These are phyloP conservation scores for Dicycla oo DNA, from an alignment of 2,888 invertebrate genomes.

Conservation along the genomic window DNA sequence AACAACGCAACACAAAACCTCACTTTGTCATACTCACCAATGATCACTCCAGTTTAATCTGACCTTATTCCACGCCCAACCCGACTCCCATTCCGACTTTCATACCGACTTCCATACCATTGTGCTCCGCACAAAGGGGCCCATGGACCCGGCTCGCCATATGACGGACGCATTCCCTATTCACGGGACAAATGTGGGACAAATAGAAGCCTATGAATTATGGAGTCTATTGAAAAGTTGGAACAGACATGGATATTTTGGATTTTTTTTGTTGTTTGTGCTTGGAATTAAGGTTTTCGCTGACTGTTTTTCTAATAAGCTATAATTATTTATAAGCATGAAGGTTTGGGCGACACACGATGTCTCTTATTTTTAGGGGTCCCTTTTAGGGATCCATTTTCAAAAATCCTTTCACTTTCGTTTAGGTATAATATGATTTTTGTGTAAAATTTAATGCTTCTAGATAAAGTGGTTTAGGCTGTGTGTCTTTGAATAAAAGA, in stretches of 20 bases:
- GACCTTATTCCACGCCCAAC: slow-evolving; percentile 39
- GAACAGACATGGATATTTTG: slow-evolving; percentile 1
- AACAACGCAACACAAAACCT: background rate
- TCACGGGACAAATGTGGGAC: slow-evolving; percentile 56
- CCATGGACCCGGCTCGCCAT: slow-evolving; percentile 54
- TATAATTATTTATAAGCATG: background rate
- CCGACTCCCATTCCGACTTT: slow-evolving; percentile 14
- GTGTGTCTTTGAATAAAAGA: too few species aligned
- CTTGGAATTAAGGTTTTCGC: background rate
- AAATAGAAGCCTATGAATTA: slow-evolving; percentile 55
- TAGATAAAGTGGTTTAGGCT: too few species aligned
- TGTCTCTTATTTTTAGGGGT: background rate
- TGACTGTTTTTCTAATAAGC: background rate
- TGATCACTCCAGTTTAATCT: slow-evolving; percentile 27
- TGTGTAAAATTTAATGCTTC: too few species aligned
- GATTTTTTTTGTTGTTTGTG: background rate
- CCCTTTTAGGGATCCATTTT: too few species aligned
- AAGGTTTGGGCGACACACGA: background rate
- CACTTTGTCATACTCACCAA: slow-evolving; percentile 8
- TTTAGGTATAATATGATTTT: too few species aligned
- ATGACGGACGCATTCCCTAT: slow-evolving; percentile 61
- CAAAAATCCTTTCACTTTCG: too few species aligned
- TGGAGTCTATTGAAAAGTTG: slow-evolving; percentile 49
- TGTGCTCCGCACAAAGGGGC: slow-evolving; percentile 53
- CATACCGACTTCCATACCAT: slow-evolving; percentile 34